Percentiles rank a stretch among this genome's conserved stretches.
These are phyloP conservation scores for Panorpa germanica DNA, from an alignment of 2,888 invertebrate species.

Conservation along the genomic window DNA sequence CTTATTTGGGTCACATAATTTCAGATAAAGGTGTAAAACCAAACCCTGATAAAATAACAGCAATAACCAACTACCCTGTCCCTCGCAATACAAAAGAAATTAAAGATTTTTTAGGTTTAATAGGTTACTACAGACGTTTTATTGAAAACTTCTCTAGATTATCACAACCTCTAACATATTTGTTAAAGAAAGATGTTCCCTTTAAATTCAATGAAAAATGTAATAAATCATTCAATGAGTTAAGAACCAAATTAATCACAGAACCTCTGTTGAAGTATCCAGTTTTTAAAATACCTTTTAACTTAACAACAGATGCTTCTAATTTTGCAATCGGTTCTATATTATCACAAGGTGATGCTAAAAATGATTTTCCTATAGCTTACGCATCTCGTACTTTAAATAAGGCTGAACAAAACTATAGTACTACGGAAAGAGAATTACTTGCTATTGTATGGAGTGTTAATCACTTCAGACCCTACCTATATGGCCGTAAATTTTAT, in stretches of 20 bases:
- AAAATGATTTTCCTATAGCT: conserved; percentile 13
- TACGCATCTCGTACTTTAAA: conserved; percentile 10
- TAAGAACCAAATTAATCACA: no score
- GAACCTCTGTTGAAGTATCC: conserved; percentile 11
- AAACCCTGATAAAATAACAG: conserved; percentile 12
- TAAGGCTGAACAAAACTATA: conserved; percentile 8
- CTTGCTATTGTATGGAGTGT: conserved; percentile 11
- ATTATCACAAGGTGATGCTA: conserved; percentile 13
- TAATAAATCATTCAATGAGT: conserved; percentile 7
- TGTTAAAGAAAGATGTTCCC: conserved; percentile 11
- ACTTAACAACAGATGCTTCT: conserved; percentile 12
- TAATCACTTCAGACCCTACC: conserved; percentile 12
- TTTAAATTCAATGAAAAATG: conserved; percentile 12
- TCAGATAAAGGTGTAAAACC: conserved; percentile 13
- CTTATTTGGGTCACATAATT: conserved; percentile 14
- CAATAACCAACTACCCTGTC: conserved; percentile 12
- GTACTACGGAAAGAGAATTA: conserved; percentile 12
- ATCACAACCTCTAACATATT: conserved; percentile 14
- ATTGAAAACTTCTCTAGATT: conserved; percentile 14
- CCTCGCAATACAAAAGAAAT: conserved; percentile 13
- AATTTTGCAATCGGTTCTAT: no score
- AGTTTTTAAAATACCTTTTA: conserved; percentile 11
- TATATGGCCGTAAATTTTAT: conserved; percentile 12
- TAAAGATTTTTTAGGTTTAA: conserved; percentile 15
- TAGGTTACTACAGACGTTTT: conserved; percentile 14